Conservation (phyloP, 2,797 vertebrate species). For the Holocentrus rufus region DNA sequence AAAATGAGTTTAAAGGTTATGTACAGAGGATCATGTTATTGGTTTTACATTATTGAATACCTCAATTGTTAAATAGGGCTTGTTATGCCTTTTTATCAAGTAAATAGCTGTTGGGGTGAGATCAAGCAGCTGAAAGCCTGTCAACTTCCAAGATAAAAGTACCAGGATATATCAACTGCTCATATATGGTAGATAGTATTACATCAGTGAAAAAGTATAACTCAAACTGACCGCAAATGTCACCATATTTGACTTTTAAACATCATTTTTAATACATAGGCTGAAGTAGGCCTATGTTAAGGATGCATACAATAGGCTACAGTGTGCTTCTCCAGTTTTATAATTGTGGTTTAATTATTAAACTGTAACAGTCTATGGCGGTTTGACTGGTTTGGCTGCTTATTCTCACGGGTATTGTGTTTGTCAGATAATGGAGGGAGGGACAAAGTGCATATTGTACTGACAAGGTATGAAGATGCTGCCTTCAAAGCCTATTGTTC, state of each 20-base stretch:
- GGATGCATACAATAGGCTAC: too few relatives aligned
- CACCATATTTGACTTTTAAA: background rate
- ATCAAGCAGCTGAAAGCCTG: conserved; percentile 32
- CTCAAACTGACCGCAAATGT: background rate
- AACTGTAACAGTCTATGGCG: background rate
- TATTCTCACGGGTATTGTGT: conserved; percentile 41
- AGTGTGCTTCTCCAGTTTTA: too few relatives aligned
- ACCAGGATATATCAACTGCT: background rate
- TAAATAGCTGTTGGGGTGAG: conserved; percentile 20
- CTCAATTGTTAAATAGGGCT: conserved; percentile 57
- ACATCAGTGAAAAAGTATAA: too few relatives aligned
- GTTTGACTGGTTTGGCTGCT: conserved; percentile 26
- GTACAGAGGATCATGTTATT: conserved; percentile 27
- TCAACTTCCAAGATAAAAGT: background rate
- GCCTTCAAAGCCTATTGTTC: conserved; percentile 47
- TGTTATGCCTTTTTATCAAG: conserved; percentile 17
- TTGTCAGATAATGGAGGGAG: conserved; percentile 14
- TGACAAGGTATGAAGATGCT: conserved; percentile 52
- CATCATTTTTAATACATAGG: background rate
- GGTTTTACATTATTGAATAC: conserved; percentile 60
- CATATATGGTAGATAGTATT: too few relatives aligned
- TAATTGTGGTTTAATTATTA: background rate
- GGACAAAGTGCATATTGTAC: conserved; percentile 63
- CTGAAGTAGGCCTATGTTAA: background rate
- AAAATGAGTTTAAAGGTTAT: conserved; percentile 7